Evolutionary conservation across 1,140 invertebrate genomes (phyloP).

Genomic region (Prorops nasuta): DNA sequence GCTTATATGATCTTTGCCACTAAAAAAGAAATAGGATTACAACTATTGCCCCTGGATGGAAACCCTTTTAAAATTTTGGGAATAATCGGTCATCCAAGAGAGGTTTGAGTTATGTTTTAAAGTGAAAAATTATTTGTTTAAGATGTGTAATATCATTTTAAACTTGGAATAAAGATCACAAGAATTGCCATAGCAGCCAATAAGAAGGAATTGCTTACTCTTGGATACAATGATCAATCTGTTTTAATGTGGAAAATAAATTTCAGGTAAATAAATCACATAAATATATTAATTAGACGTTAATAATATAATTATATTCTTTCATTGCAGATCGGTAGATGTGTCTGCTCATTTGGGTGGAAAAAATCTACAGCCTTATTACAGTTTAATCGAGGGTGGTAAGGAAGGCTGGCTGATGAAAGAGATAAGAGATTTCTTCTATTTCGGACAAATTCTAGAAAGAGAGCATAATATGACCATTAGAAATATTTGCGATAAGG

Average conservation of each 20-base stretch:
- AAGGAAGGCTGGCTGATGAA: constrained; percentile 65
- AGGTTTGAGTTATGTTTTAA: constrained; percentile 40
- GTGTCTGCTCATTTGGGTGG: constrained; percentile 56
- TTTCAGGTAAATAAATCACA: constrained; percentile 53
- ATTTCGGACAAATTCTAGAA: constrained; percentile 71
- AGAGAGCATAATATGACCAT: constrained; percentile 66
- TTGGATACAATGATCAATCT: constrained; percentile 57
- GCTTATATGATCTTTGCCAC: constrained; percentile 65
- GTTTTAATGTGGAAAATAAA: constrained; percentile 65
- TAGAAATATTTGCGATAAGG: constrained; percentile 59
- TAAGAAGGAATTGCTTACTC: constrained; percentile 61
- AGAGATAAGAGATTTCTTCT: constrained; percentile 71
- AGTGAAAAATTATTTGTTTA: constrained; percentile 11
- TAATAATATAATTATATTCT: not conserved
- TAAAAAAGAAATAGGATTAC: constrained; percentile 66
- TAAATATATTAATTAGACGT: not conserved
- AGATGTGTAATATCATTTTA: constrained; percentile 11
- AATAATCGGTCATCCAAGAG: constrained; percentile 64
- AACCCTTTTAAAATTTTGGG: constrained; percentile 71
- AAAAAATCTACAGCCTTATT: constrained; percentile 59
- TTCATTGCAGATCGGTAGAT: constrained; percentile 55
- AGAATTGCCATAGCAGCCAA: constrained; percentile 40
- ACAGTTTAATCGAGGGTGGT: constrained; percentile 60
- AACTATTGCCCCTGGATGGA: constrained; percentile 68
- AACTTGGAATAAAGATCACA: constrained; percentile 52